Evolutionary conservation across 2,797 vertebrate species (phyloP), one percentile per base, ranked within the genome.

Genomic region (Darevskia mixta): DNA sequence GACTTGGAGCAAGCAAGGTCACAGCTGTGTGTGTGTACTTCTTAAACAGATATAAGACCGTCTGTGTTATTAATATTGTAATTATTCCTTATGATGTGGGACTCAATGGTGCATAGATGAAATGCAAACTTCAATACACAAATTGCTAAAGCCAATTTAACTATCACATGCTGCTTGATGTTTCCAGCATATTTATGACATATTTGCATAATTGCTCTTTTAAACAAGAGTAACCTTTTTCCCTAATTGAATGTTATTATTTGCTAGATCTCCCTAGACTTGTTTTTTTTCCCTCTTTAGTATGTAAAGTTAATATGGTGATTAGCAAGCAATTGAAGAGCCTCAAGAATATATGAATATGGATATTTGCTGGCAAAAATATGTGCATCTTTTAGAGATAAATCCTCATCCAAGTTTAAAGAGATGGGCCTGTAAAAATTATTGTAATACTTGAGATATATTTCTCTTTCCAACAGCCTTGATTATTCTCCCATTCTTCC

Each of bases 181-280:
- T 91, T 79, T 76, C 82, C 67, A 84, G 45, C 78, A 82, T 90
- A 90, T 91, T 90, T 86, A 87, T 76, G 67, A 9, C 10, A 90
- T 4, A 89, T 90, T 90, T 91, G 58, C 87, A 83, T 92, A 95
- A 95, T 76, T 67, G 80, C 45, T 88, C 71, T 35, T 92, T 87
- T 94, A 92, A 96, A 89, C 43, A 89, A 94, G 94, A 90, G 23
- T 58, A 89, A 90, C 43, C 25, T 87, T 92, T 87, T 82, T 49
- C 4, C 90, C 89, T 89, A 93, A 91, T 91, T 87, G 67, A 89
- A 89, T 91, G 32, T 75, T 88, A 85, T 92, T 75, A 88, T 92
- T 93, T 92, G 61, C 49, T 88, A 89, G 87, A 91, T 82, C 64
- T 94, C 87, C 76, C 8, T 27, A 90, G 77, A 86, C 79, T 87